Conservation (phyloP, 2,797 vertebrate genomes). For the Phyllotis vaccarum region DNA sequence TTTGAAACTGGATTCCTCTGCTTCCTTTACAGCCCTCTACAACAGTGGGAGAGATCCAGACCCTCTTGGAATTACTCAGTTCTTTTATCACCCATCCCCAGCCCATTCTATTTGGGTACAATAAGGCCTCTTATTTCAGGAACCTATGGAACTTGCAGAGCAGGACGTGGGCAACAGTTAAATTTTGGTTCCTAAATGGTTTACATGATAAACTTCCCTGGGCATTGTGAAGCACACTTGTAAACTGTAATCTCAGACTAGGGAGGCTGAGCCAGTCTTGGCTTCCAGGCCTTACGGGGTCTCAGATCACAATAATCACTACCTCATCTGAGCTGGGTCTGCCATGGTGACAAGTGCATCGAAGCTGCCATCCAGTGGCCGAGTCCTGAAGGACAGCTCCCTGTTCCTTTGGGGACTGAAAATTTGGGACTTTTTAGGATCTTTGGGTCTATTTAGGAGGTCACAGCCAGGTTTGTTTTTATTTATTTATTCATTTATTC, state of each 20-base stretch:
- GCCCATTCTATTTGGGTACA: background rate
- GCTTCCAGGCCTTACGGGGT: background rate
- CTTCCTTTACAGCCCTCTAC: background rate
- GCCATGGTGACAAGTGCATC: background rate
- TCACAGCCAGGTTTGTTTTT: background rate
- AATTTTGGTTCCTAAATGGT: background rate
- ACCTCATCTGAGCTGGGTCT: background rate
- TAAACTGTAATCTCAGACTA: background rate
- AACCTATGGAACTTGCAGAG: background rate
- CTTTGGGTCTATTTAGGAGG: background rate
- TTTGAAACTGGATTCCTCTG: constrained; percentile 9
- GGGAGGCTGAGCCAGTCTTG: background rate
- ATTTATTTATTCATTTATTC: background rate
- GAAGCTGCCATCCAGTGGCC: constrained; percentile 51
- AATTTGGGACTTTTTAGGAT: background rate
- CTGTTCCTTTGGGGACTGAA: background rate
- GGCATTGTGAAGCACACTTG: background rate
- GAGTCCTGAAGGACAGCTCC: background rate
- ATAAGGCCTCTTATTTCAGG: background rate
- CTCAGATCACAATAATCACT: background rate
- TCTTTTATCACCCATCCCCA: background rate
- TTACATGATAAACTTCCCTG: background rate
- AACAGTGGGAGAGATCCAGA: background rate
- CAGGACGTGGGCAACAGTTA: background rate
- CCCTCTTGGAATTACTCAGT: background rate